Evolutionary conservation across 2,888 invertebrate genomes (phyloP).

Genomic region (Lasioglossum calceatum): DNA sequence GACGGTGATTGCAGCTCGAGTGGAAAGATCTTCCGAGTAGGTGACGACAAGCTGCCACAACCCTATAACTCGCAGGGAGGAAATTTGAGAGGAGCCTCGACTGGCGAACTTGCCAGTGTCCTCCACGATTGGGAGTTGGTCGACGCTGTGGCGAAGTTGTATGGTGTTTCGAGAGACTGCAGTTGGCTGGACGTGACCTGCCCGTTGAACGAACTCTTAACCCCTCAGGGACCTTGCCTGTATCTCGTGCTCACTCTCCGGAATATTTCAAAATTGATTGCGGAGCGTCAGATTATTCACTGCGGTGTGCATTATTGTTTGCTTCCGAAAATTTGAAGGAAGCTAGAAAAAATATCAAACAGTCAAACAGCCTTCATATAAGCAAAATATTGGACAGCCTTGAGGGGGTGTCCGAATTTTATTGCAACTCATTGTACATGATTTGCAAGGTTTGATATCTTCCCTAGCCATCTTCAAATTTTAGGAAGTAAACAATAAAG

Average conservation of each 20-base stretch:
- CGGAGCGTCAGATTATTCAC: neutral
- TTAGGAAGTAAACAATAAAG: too few relatives aligned
- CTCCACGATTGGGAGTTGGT: neutral
- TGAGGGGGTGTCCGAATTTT: too few relatives aligned
- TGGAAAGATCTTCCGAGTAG: constrained; percentile 53
- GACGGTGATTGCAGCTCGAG: constrained; percentile 46
- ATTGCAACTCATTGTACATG: too few relatives aligned
- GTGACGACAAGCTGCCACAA: constrained; percentile 39
- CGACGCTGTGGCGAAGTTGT: neutral
- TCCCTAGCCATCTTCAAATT: too few relatives aligned
- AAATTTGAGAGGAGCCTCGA: neutral
- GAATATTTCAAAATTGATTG: neutral
- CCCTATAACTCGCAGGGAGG: constrained; percentile 14
- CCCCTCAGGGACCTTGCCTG: neutral
- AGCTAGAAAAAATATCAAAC: too few relatives aligned
- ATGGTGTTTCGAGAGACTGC: neutral
- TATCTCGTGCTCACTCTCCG: neutral
- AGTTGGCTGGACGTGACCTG: neutral
- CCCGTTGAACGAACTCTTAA: neutral
- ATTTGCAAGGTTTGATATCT: too few relatives aligned
- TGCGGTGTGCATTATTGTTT: too few relatives aligned
- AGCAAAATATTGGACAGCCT: too few relatives aligned
- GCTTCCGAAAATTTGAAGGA: too few relatives aligned
- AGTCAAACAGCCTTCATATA: too few relatives aligned
- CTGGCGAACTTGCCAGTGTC: neutral